Evolutionary conservation across 2,888 invertebrate genomes (phyloP), one percentile per base, ranked within the genome.

Genomic region (Athripsodes cinereus): DNA sequence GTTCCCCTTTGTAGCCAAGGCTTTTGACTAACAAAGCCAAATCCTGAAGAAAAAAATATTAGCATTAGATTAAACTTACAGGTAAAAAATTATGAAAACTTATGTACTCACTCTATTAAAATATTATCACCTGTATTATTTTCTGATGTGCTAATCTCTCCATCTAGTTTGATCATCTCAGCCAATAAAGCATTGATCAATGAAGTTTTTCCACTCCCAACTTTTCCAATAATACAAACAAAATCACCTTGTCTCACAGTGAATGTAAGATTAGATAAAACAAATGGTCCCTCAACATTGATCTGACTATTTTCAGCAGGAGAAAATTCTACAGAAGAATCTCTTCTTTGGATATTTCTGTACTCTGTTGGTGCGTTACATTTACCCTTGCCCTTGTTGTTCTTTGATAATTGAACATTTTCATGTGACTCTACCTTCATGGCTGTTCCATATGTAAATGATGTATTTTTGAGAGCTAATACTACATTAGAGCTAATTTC

Each of bases 1-100:
- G 93, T 91, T 35, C 91, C 94, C 53, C 92, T 84, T 67, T 96
- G 90, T 51, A 99, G 77, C 97, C 97, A 99, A 0, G 95, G 84
- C 64, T 87, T 88, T 76, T 98, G 97, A 1, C 88, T 83, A 0
- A 94, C 90, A 67, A 88, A 89, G 19, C 90, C 94, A 67, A 93
- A 89, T 62, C 92, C 92, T 81, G 66, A 40, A 69, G 48, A 44
- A 13, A 40, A 21, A 19, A 20, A 47, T 6, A n/a, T 47, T 19
- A 13, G 19, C 3, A 10, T 3, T 20, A 20, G 10, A 5, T 47
- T 3, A 3, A 20, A 47, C 19, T 19, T 19, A 19, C 3, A 20
- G 3, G 2, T n/a, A 19, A 20, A 19, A 47, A 18, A 19, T 19
- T 20, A 20, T 6, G 2, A 20, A 20, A 47, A 47, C 8, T 5